Percentiles rank a stretch among this genome's conserved stretches.
Conservation (phyloP, 2,113 vertebrate species). For the Xenopus tropicalis region UCB_Xtro_10.0 CM004452.2:11712501-11713000, state of each 20-base stretch:
- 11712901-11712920: conserved; percentile 19
- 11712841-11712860: conserved; percentile 28
- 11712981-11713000: neutral
- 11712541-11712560: conserved; percentile 81
- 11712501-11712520: conserved; percentile 85
- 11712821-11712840: conserved; percentile 34
- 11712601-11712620: conserved; percentile 42
- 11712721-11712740: conserved; percentile 28
- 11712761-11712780: conserved; percentile 23
- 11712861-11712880: conserved; percentile 23
- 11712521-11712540: conserved; percentile 74
- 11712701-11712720: conserved; percentile 45
- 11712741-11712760: conserved; percentile 40
- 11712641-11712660: conserved; percentile 73
- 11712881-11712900: conserved; percentile 23
- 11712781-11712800: conserved; percentile 42
- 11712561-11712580: conserved; percentile 92
- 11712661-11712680: conserved; percentile 72
- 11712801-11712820: conserved; percentile 29
- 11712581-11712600: conserved; percentile 24
- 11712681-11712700: conserved; percentile 59
- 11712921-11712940: conserved; percentile 25
- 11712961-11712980: neutral
- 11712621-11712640: conserved; percentile 53
- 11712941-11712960: neutral